Evolutionary conservation across 2,113 vertebrate genomes (phyloP).

Genomic region (Melanerpes formicivorus): DNA sequence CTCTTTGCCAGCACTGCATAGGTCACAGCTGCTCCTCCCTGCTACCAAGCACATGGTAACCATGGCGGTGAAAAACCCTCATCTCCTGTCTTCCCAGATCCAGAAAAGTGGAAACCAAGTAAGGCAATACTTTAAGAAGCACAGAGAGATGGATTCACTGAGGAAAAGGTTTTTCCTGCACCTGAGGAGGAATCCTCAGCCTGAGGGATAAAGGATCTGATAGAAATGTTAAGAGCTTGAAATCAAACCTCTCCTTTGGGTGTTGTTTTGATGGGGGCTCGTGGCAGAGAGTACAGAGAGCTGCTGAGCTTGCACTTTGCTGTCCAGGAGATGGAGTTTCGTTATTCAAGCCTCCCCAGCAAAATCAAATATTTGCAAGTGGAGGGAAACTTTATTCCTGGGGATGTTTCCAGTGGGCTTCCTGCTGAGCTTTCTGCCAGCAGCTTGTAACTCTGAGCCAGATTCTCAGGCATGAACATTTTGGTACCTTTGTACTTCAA

Average conservation of each 20-base stretch:
- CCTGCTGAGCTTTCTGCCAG: neutral
- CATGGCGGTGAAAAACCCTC: neutral
- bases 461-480: neutral
- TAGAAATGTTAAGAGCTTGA: neutral
- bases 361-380: slow-evolving; percentile 25
- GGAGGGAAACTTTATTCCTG: neutral
- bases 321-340: neutral
- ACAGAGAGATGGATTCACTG: neutral
- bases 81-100: neutral
- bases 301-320: neutral
- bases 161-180: neutral
- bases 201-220: neutral
- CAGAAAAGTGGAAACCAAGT: neutral
- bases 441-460: neutral
- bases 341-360: neutral
- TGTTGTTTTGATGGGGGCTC: neutral
- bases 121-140: neutral
- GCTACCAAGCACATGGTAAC: neutral
- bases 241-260: neutral
- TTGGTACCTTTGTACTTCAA: neutral
- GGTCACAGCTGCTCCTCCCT: neutral
- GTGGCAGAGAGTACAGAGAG: neutral
- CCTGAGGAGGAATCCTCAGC: neutral
- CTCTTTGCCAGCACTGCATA: neutral
- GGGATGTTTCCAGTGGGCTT: neutral